phyloP scores from a whole-genome alignment of 2,797 vertebrate species.

The Amazonetta brasiliensis region DNA sequence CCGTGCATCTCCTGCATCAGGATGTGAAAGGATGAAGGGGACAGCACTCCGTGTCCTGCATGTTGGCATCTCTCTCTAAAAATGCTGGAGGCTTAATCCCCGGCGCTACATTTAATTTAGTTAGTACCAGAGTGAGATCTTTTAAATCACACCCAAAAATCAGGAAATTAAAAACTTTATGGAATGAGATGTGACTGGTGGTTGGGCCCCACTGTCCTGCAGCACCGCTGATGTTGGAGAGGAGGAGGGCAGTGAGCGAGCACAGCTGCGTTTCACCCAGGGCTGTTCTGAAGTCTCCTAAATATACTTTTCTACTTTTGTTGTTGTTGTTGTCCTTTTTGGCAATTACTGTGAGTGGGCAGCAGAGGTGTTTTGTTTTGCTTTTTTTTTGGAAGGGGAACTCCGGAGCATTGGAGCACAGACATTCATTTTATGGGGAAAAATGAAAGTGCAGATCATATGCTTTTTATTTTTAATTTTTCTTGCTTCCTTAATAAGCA shows the following conservation, averaged over 20 bases:
- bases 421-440: neutral
- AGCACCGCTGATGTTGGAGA: neutral
- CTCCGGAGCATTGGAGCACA: fast-evolving
- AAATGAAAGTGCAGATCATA: neutral
- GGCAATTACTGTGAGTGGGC: fast-evolving
- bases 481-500: neutral
- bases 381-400: neutral
- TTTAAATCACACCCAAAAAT: neutral
- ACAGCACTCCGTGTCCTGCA: neutral
- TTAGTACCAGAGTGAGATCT: neutral
- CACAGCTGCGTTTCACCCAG: neutral
- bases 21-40: neutral
- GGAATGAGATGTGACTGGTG: neutral
- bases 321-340: neutral
- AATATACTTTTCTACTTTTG: neutral
- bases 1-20: neutral
- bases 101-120: neutral
- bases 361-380: neutral
- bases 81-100: neutral
- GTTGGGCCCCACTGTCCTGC: fast-evolving
- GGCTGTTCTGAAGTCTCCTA: fast-evolving
- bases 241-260: neutral
- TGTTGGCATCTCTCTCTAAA: neutral
- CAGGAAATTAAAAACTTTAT: neutral
- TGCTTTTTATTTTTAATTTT: neutral